Base-by-base conservation (phyloP, 2,888 invertebrate species). In the Hesperia comma region DNA sequence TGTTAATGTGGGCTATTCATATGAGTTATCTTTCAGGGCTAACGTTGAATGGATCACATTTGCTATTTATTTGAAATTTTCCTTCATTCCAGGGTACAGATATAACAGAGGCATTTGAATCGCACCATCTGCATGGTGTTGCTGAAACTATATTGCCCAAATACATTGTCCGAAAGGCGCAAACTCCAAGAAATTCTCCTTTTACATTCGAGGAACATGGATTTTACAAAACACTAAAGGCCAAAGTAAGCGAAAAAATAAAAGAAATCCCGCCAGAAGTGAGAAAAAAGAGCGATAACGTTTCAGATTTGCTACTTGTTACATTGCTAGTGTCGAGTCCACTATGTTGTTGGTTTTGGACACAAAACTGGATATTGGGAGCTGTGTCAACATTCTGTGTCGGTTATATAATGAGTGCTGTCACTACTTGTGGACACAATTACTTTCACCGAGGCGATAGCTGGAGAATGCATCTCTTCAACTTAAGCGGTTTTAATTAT, bases 381-480 rank as follows among this genome's bases (percentile, higher is more conserved):
- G 80, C 79, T 1, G 72, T 73, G 1, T 70, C 86, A 1, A 84
- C 83, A 14, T 15, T 85, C 0, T 12, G 82, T 0, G 84, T 80
- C 61, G 82, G 86, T 12, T 74, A 79, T 0, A 56, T 84, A 7
- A 68, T 92, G 12, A 84, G 85, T 67, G 78, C 81, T 83, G 85
- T 95, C 0, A 82, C 93, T 0, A 93, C 95, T 21, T 93, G 94
- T 46, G 94, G 95, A 0, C 98, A 98, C 81, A 98, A 97, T 81
- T 98, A 95, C 79, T 95, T 97, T 73, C 97, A 98, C 79, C 94
- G 95, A 76, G 93, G 93, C 40, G 96, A 97, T 77, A 96, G 94
- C 79, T 96, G 96, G 94, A 94, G 97, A 66, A 97, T 97, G 96
- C 96, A 95, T 77, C 94, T 96, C 61, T 96, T 96, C 73, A 96